Base-by-base conservation (phyloP, 1,140 invertebrate species). In the Drosophila parabipectinata region DNA sequence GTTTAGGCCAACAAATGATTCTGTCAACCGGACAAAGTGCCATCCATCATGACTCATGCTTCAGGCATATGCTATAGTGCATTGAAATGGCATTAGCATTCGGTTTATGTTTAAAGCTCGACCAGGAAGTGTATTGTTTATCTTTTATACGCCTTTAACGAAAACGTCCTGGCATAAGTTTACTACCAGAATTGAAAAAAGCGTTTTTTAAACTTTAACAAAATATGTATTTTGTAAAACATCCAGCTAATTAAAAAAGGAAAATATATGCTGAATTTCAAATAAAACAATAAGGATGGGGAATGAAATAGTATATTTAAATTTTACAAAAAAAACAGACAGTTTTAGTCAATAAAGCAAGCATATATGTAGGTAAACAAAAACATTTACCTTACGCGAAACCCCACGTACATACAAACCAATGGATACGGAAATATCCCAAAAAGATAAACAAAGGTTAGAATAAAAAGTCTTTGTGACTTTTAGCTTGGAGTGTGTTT, bases 321-420 rank as follows among this genome's bases (percentile, higher is more conserved):
- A 30, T 45, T 44, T 44, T 28, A 32, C 14, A 45, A 56, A 62
- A 62, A 62, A 68, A 63, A 84, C 28, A 72, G 55, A 75, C 47
- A 64, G 55, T 14, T 56, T 50, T 68, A 68, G 74, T 74, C 77
- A 84, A 83, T 79, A 85, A 79, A 64, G 30, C 60, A 77, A 84
- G 72, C 54, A 76, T 68, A 82, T 73, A 54, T 67, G 77, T 68
- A 57, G 71, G 12, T 15, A 68, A 62, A 15, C 69, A 79, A 79
- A 74, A 34, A 71, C 50, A 69, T 32, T 51, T 28, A 61, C 75
- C 68, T 78, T 60, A 54, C 47, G 53, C 53, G 39, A 28, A 52
- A 26, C 39, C 37, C 75, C 18, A 14, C 51, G 64, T n/a, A 52
- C 47, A 37, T 26, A 18, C 34, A 28, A 6, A 28, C 26, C 12